Evolutionary conservation across 2,797 vertebrate species (phyloP).

Genomic region (Limosa lapponica): DNA sequence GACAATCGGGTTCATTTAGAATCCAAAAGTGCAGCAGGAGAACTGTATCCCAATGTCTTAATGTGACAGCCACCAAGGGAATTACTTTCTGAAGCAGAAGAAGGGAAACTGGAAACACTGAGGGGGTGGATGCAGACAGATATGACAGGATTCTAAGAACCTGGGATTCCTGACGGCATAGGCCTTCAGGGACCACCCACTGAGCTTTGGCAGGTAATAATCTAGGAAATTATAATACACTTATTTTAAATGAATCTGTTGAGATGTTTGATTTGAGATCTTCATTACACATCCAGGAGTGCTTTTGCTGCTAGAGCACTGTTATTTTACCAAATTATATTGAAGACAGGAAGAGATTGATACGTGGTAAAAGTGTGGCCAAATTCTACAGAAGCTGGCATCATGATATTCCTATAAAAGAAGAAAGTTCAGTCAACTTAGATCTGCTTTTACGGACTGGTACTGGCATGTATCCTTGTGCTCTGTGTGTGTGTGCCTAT

Average conservation of each 20-base stretch:
- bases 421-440: not conserved
- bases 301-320: not conserved
- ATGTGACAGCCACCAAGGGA: slow-evolving; percentile 57
- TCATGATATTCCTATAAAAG: not conserved
- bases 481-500: not conserved
- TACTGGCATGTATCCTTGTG: not conserved
- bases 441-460: not conserved
- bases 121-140: slow-evolving; percentile 66
- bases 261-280: slow-evolving; percentile 44
- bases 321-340: not conserved
- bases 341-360: not conserved
- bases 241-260: slow-evolving; percentile 36
- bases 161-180: slow-evolving; percentile 59
- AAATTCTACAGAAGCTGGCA: not conserved
- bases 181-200: slow-evolving; percentile 65
- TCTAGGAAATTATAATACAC: slow-evolving; percentile 56
- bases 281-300: slow-evolving; percentile 5
- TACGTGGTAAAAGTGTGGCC: not conserved
- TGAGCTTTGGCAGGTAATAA: slow-evolving; percentile 69
- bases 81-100: slow-evolving; percentile 53
- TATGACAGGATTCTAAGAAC: slow-evolving; percentile 61
- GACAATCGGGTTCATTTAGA: not conserved
- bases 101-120: slow-evolving; percentile 56
- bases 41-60: slow-evolving; percentile 29
- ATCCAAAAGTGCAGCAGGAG: slow-evolving; percentile 9